These are phyloP conservation scores for Zele albiditarsus DNA, from an alignment of 2,888 invertebrate species.

Conservation along the genomic window DNA sequence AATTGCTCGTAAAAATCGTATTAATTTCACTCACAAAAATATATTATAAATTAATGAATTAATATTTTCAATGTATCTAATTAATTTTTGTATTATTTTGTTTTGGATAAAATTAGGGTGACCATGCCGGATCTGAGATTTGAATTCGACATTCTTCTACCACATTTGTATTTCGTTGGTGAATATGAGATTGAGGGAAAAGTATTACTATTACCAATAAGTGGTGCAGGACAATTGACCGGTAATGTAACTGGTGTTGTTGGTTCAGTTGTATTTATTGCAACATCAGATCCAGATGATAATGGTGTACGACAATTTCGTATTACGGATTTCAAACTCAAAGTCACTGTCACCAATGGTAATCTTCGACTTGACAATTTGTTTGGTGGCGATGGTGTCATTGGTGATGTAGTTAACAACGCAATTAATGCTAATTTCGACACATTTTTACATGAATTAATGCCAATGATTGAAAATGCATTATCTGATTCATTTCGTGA, in stretches of 20 bases:
- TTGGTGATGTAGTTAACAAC: constrained; percentile 77
- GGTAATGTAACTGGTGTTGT: constrained; percentile 77
- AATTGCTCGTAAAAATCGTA: background rate
- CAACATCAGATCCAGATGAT: constrained; percentile 63
- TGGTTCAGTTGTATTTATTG: constrained; percentile 73
- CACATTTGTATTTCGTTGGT: constrained; percentile 76
- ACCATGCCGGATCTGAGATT: constrained; percentile 75
- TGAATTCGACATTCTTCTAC: constrained; percentile 74
- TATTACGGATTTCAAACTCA: constrained; percentile 75
- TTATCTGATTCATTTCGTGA: constrained; percentile 74
- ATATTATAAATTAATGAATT: constrained; percentile 51
- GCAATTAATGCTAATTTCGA: constrained; percentile 78
- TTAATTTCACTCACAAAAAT: background rate
- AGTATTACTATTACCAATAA: constrained; percentile 76
- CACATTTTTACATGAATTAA: constrained; percentile 75
- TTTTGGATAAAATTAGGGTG: constrained; percentile 67
- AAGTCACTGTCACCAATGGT: constrained; percentile 75
- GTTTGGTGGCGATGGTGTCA: constrained; percentile 77
- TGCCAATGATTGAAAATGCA: constrained; percentile 77
- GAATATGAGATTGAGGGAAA: constrained; percentile 77
- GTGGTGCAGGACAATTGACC: constrained; percentile 77
- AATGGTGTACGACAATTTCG: constrained; percentile 74
- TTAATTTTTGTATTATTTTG: background rate
- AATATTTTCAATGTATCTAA: background rate
- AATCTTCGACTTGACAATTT: constrained; percentile 76